Conservation (phyloP, 2,888 invertebrate genomes). For the Hemithea aestivaria region DNA sequence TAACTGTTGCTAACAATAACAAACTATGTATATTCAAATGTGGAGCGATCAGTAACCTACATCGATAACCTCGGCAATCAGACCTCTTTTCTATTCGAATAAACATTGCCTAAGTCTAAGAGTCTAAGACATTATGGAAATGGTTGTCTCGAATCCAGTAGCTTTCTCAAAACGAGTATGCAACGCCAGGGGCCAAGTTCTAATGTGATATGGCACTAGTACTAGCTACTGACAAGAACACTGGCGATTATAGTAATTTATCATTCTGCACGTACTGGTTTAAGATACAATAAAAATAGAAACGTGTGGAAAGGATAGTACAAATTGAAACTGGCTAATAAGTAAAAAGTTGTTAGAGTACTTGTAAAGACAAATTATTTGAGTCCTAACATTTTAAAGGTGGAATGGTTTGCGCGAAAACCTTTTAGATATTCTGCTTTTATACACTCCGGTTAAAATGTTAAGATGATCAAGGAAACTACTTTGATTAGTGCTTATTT, state of each 20-base stretch:
- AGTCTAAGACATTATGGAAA: slow-evolving; percentile 16
- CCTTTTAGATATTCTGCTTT: too few species aligned
- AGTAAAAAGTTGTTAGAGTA: too few species aligned
- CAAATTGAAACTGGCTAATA: too few species aligned
- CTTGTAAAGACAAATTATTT: too few species aligned
- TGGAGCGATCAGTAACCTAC: slow-evolving; percentile 3
- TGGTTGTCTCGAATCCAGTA: slow-evolving; percentile 7
- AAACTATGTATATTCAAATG: slow-evolving; percentile 4
- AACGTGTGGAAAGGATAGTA: neutral
- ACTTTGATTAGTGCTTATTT: too few species aligned
- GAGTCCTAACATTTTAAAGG: too few species aligned
- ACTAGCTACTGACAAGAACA: slow-evolving; percentile 10
- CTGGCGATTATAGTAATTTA: slow-evolving; percentile 10
- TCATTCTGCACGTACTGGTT: slow-evolving; percentile 7
- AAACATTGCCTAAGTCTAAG: slow-evolving; percentile 4
- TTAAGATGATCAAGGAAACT: too few species aligned
- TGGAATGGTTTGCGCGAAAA: too few species aligned
- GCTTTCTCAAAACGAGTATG: slow-evolving; percentile 29
- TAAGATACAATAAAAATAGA: neutral
- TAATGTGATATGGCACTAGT: slow-evolving; percentile 16
- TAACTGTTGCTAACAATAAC: slow-evolving; percentile 4
- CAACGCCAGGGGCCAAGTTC: slow-evolving; percentile 19
- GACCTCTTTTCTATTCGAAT: slow-evolving; percentile 8
- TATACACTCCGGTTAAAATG: too few species aligned
- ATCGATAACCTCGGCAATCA: slow-evolving; percentile 7